phyloP scores from a whole-genome alignment of 1,140 invertebrate genomes.

The Drosophila teissieri region DNA sequence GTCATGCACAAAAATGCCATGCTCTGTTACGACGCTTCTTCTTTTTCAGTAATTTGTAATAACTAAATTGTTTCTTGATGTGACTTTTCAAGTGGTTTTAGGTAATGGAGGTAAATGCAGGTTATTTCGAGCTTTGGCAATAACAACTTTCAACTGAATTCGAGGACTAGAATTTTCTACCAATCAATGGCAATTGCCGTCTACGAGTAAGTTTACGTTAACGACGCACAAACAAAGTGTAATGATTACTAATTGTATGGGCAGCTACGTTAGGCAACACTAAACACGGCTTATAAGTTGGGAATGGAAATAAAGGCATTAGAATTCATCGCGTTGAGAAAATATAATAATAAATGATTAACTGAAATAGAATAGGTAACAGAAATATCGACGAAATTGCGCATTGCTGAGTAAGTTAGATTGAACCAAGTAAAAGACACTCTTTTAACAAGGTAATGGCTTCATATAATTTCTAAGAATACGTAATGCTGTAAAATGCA shows the following conservation, averaged over 20 bases:
- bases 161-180: slow-evolving; percentile 29
- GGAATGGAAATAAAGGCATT: slow-evolving; percentile 2
- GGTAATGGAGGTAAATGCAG: slow-evolving; percentile 48
- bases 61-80: slow-evolving; percentile 28
- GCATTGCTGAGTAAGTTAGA: slow-evolving; percentile 55
- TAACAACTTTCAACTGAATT: slow-evolving; percentile 33
- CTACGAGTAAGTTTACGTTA: slow-evolving; percentile 34
- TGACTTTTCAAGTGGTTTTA: slow-evolving; percentile 52
- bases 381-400: slow-evolving; percentile 41
- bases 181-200: slow-evolving; percentile 27
- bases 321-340: slow-evolving; percentile 9
- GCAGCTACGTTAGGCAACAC: slow-evolving; percentile 39
- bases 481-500: slow-evolving; percentile 21
- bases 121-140: slow-evolving; percentile 29
- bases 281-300: slow-evolving; percentile 35
- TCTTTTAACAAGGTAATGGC: slow-evolving; percentile 29
- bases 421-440: slow-evolving; percentile 47
- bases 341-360: slow-evolving; percentile 34
- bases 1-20: slow-evolving; percentile 85
- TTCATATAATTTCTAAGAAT: slow-evolving; percentile 35
- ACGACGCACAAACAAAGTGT: slow-evolving; percentile 38
- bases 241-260: slow-evolving; percentile 37
- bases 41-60: slow-evolving; percentile 19
- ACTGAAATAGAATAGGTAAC: slow-evolving; percentile 35
- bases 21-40: slow-evolving; percentile 58